Evolutionary conservation across 2,888 invertebrate genomes (phyloP), one percentile per base, ranked within the genome.

Genomic region (Drosophila tripunctata): DNA sequence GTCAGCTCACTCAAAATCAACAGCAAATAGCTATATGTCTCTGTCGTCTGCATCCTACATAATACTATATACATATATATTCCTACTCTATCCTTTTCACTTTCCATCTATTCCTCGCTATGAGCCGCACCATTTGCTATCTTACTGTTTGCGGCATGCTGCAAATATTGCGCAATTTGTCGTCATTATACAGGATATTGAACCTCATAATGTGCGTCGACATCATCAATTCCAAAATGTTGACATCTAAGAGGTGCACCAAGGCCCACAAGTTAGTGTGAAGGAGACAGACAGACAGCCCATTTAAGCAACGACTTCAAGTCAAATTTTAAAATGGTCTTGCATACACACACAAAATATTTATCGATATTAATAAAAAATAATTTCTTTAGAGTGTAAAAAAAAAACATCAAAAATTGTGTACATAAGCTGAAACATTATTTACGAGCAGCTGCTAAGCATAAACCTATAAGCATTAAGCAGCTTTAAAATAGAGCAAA

Each of bases 161-260:
- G 67, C 77, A 87, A 80, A 83, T 83, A 87, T 78, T 74, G 85
- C 78, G 88, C 87, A 84, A 84, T 84, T 88, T 84, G 88, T 84
- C 88, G 88, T 86, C 88, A 84, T 84, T 84, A 84, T 86, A 67
- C 84, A 83, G 84, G 80, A 88, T 84, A 84, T 84, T 86, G 84
- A 88, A 83, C 87, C 87, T 78, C 67, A 84, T 83, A 80, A 78
- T 86, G 80, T 76, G 71, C 73, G 71, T 38, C 78, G 69, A 75
- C 88, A 86, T 83, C 88, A 86, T 84, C 88, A 84, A 86, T 84
- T 88, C 55, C 62, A 66, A 82, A 75, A 78, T 75, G 70, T 73
- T 70, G 80, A 62, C 60, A 47, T 47, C 60, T 63, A 40, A 48
- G n/a, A 36, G 43, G 8, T 44, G 44, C 21, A 22, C 27, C 30